These are phyloP conservation scores for Bubalus kerabau DNA, from an alignment of 2,113 vertebrate species.

Conservation along the genomic window DNA sequence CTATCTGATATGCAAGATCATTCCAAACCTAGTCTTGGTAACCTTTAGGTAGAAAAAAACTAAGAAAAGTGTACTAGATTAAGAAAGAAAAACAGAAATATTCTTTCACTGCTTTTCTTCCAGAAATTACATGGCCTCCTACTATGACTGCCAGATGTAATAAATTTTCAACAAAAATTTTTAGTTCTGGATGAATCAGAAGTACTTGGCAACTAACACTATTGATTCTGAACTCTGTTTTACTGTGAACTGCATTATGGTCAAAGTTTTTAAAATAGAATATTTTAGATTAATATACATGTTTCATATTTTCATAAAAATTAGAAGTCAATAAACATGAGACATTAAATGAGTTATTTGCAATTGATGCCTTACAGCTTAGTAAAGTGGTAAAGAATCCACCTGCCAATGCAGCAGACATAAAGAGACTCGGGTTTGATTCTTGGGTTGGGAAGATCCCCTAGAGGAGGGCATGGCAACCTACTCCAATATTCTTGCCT, in stretches of 20 bases:
- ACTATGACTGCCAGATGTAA: conserved; percentile 9
- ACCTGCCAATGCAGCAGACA: neutral
- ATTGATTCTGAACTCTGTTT: conserved; percentile 17
- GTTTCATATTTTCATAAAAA: conserved; percentile 15
- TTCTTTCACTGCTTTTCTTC: neutral
- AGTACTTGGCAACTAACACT: neutral
- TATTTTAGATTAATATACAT: conserved; percentile 13
- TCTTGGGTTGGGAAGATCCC: neutral
- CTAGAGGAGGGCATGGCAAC: neutral
- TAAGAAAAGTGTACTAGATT: conserved; percentile 35
- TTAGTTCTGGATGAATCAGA: conserved; percentile 1
- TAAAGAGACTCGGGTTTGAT: neutral
- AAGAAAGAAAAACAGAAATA: conserved; percentile 7
- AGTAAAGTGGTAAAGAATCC: neutral
- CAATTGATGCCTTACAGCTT: neutral
- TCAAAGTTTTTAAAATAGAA: neutral
- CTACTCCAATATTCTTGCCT: neutral
- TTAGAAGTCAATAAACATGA: neutral
- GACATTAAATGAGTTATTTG: neutral
- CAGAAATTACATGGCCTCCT: neutral
- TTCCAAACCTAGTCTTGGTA: neutral
- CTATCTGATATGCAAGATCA: neutral
- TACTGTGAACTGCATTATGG: neutral
- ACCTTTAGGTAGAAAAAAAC: neutral
- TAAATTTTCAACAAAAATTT: conserved; percentile 27